Conservation (phyloP, 2,888 invertebrate species). For the Campoplex nolae region DNA sequence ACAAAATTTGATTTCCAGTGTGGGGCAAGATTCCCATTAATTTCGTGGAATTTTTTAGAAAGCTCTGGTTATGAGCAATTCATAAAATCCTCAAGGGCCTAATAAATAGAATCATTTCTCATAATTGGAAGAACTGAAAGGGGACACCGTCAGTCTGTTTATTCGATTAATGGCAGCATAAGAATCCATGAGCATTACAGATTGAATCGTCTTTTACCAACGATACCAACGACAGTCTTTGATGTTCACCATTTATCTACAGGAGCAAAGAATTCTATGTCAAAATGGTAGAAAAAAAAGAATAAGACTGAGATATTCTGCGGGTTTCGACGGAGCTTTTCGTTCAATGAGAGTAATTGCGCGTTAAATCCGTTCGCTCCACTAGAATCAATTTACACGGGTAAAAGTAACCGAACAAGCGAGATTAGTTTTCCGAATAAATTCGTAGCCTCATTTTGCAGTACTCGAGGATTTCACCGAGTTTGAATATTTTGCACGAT, state of each 20-base stretch:
- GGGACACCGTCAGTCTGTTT: not conserved
- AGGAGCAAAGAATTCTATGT: conserved; percentile 12
- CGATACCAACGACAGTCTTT: conserved; percentile 47
- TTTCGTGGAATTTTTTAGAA: too few relatives aligned
- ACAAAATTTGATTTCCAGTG: too few relatives aligned
- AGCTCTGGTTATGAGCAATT: not conserved
- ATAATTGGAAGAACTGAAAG: not conserved
- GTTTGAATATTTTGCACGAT: conserved; percentile 7
- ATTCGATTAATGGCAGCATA: not conserved
- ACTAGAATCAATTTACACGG: conserved; percentile 75
- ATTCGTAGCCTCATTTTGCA: conserved; percentile 3
- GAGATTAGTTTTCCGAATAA: conserved; percentile 26
- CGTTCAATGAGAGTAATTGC: conserved; percentile 80
- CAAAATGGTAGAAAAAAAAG: conserved; percentile 12
- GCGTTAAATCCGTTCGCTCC: conserved; percentile 77
- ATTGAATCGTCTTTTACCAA: not conserved
- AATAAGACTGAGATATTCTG: conserved; percentile 22
- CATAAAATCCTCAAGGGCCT: not conserved
- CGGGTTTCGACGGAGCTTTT: conserved; percentile 62
- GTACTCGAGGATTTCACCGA: conserved; percentile 13
- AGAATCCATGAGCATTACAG: conserved; percentile 10
- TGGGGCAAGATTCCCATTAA: too few relatives aligned
- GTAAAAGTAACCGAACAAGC: conserved; percentile 54
- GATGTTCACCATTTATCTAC: conserved; percentile 48
- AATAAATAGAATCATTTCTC: not conserved